These are phyloP conservation scores for Rattus rattus DNA, from an alignment of 2,113 vertebrate genomes.

Conservation along the genomic window DNA sequence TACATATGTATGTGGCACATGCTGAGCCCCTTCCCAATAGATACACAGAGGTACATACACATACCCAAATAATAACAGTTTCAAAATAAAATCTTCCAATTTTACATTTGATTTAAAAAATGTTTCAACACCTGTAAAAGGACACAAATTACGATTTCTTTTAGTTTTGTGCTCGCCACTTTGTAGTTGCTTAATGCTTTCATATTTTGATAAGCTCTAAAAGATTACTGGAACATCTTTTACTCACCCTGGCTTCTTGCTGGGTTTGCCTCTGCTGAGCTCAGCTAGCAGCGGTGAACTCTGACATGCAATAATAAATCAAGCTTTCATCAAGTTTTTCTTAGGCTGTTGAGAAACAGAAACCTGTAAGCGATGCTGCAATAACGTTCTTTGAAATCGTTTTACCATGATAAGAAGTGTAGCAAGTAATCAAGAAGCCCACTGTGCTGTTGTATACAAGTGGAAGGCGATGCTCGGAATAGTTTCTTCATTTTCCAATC, in stretches of 20 bases:
- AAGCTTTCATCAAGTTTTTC: slow-evolving; percentile 77
- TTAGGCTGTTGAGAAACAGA: slow-evolving; percentile 76
- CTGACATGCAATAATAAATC: slow-evolving; percentile 76
- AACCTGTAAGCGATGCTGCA: slow-evolving; percentile 65
- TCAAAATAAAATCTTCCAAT: slow-evolving; percentile 44
- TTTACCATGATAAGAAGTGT: slow-evolving; percentile 73
- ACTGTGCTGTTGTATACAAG: slow-evolving; percentile 61
- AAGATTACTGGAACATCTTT: slow-evolving; percentile 64
- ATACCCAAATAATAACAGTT: neutral
- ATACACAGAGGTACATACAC: neutral
- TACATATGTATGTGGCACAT: too few species aligned
- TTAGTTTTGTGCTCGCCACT: slow-evolving; percentile 45
- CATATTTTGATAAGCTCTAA: slow-evolving; percentile 69
- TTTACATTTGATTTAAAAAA: slow-evolving; percentile 48
- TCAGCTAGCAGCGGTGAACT: slow-evolving; percentile 65
- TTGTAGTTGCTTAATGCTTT: neutral
- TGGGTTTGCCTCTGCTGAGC: slow-evolving; percentile 63
- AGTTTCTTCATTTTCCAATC: slow-evolving; percentile 70
- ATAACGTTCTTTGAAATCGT: slow-evolving; percentile 82
- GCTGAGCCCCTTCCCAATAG: too few species aligned
- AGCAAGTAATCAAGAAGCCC: slow-evolving; percentile 73
- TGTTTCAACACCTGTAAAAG: slow-evolving; percentile 21
- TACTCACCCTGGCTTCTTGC: slow-evolving; percentile 25
- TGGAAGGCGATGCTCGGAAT: slow-evolving; percentile 76
- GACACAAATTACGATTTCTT: slow-evolving; percentile 30